Percentiles rank a stretch among this genome's conserved stretches.
Evolutionary conservation across 2,888 invertebrate species (phyloP).

Genomic region (Ectemnius cavifrons): DNA sequence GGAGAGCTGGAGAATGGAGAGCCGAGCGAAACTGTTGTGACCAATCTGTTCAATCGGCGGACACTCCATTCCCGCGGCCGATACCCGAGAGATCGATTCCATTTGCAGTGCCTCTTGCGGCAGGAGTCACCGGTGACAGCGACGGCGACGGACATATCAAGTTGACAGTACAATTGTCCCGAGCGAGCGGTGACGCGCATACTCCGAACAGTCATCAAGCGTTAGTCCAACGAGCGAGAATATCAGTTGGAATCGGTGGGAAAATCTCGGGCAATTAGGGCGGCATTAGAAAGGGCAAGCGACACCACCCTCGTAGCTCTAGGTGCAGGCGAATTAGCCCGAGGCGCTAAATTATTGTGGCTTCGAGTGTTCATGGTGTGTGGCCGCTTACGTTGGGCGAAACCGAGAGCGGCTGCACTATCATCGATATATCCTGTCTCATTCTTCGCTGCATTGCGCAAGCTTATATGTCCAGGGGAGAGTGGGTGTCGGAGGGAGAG

Average conservation of each 20-base stretch:
- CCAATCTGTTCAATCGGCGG: constrained; percentile 61
- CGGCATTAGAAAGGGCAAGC: background rate
- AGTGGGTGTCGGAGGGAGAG: constrained; percentile 42
- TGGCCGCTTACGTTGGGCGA: constrained; percentile 27
- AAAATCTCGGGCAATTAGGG: background rate
- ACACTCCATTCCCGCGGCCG: constrained; percentile 32
- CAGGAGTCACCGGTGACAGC: constrained; percentile 31
- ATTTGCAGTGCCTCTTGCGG: constrained; percentile 27
- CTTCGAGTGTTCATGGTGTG: constrained; percentile 29
- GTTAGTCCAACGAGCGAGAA: background rate
- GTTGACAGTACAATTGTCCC: constrained; percentile 4
- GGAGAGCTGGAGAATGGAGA: constrained; percentile 27
- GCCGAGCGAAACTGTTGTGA: constrained; percentile 63
- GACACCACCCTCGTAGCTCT: background rate
- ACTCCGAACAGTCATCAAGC: background rate
- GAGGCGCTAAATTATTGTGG: constrained; percentile 29
- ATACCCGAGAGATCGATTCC: constrained; percentile 10
- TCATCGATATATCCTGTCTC: constrained; percentile 44
- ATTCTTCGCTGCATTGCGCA: constrained; percentile 52
- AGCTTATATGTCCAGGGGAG: constrained; percentile 18
- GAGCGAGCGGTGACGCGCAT: background rate
- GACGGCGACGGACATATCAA: background rate
- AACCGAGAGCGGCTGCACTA: constrained; percentile 23
- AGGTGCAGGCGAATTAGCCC: background rate
- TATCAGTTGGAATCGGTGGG: background rate